phyloP scores from a whole-genome alignment of 1,140 invertebrate species.

The Ceratina calcarata region DNA sequence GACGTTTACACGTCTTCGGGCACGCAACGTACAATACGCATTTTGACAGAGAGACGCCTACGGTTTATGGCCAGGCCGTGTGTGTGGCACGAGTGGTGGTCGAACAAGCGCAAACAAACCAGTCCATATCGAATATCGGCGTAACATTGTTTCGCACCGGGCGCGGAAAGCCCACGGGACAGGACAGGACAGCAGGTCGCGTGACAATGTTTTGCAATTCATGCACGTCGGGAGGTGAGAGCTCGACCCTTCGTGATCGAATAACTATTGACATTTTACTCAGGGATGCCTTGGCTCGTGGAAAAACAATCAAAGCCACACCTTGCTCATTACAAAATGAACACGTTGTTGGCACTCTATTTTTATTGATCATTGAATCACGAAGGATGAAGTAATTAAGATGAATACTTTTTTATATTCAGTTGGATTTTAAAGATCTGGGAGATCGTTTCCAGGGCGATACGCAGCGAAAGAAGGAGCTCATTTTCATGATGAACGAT shows the following conservation, averaged over 20 bases:
- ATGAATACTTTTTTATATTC: too few relatives aligned
- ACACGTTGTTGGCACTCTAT: neutral
- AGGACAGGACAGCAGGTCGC: neutral
- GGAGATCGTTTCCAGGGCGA: too few relatives aligned
- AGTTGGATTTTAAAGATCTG: too few relatives aligned
- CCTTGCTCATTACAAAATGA: slow-evolving; percentile 10
- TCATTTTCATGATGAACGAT: neutral
- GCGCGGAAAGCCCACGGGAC: slow-evolving; percentile 10
- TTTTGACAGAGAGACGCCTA: too few relatives aligned
- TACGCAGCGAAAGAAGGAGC: neutral
- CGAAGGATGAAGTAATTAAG: too few relatives aligned
- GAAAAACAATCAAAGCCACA: slow-evolving; percentile 16
- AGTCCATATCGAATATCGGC: slow-evolving; percentile 53
- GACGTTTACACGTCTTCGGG: too few relatives aligned
- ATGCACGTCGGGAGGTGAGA: slow-evolving; percentile 4
- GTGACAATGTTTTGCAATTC: slow-evolving; percentile 50
- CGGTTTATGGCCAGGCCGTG: too few relatives aligned
- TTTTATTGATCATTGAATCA: neutral
- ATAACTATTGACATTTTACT: slow-evolving; percentile 47
- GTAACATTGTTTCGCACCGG: slow-evolving; percentile 44
- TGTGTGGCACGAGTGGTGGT: too few relatives aligned
- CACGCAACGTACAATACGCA: too few relatives aligned
- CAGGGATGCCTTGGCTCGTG: slow-evolving; percentile 4
- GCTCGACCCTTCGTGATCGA: slow-evolving; percentile 12
- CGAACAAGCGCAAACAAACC: slow-evolving; percentile 36